Conservation (phyloP, 2,888 invertebrate genomes). For the Heterodera filipjevi region DNA sequence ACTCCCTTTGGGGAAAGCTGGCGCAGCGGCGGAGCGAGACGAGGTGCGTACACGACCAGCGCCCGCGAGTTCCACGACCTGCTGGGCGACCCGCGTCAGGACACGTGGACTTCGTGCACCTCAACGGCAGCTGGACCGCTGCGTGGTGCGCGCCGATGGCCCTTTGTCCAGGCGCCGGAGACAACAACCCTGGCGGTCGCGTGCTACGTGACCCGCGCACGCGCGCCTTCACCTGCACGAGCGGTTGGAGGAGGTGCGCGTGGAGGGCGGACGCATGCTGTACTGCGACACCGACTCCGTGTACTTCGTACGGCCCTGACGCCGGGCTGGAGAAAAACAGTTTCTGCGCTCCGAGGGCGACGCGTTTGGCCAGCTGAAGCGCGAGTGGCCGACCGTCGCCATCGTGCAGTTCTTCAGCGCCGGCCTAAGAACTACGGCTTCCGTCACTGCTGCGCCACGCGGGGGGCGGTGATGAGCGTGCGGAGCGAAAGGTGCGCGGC, state of each 20-base stretch:
- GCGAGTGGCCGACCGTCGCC: conserved; percentile 15
- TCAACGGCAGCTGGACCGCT: conserved; percentile 13
- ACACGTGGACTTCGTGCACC: neutral
- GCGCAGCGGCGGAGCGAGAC: conserved; percentile 13
- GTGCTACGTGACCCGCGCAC: conserved; percentile 14
- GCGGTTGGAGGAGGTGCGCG: neutral
- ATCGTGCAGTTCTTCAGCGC: conserved; percentile 31
- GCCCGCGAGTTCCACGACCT: conserved; percentile 9
- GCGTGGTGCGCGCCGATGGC: neutral
- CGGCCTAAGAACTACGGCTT: conserved; percentile 34
- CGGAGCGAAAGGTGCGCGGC: neutral
- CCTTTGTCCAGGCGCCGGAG: conserved; percentile 1
- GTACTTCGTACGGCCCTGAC: neutral
- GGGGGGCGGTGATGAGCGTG: neutral
- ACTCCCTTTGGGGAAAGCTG: conserved; percentile 35
- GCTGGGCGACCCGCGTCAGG: conserved; percentile 1
- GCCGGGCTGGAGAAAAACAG: neutral
- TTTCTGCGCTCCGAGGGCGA: conserved; percentile 17
- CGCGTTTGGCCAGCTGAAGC: conserved; percentile 25
- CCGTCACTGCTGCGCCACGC: neutral
- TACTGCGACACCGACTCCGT: conserved; percentile 29
- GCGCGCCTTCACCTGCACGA: conserved; percentile 17
- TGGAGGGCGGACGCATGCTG: neutral
- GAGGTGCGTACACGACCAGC: conserved; percentile 19
- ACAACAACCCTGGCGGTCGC: conserved; percentile 25